Evolutionary conservation across 2,888 invertebrate genomes (phyloP), one percentile per base, ranked within the genome.

Genomic region (Drosophila colorata): DNA sequence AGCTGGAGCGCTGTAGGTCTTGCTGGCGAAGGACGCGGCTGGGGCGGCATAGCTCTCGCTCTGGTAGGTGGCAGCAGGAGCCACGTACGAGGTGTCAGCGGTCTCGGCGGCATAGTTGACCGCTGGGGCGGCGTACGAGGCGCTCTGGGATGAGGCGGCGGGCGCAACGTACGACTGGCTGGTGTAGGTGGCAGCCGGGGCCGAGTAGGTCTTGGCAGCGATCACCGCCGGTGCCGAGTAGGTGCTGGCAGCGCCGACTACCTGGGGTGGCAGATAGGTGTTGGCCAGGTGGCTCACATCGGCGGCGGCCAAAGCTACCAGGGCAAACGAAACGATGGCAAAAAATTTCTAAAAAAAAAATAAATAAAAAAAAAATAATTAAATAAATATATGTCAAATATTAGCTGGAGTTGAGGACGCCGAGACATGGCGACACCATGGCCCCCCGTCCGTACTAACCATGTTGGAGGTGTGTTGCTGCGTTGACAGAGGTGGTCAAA

Each of bases 251-350:
- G 69, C 78, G 5, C 66, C 72, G 0, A 20, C 68, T 0, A 63
- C 41, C 13, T 38, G 58, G 1, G 86, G 86, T 14, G 86, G 83
- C 73, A 89, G 65, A 40, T 87, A 83, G 40, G 72, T 79, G 53
- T 79, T 73, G 69, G 56, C 51, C 74, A 80, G 43, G 52, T 87
- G 80, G 72, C 80, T 84, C 11, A 88, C 87, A 84, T 86, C 86
- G 31, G 74, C 86, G 47, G 77, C 65, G 51, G 70, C 77, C 49
- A 88, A 16, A 1, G 88, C 77, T 67, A 88, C 43, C 5, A 88
- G 69, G 67, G 86, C 83, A 13, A 84, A 59, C 13, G 77, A 73
- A 48, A 89, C 57, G 56, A 78, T 49, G 52, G 67, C 76, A 38
- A 88, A 74, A 60, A 80, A 57, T 77, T 87, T 63, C 88, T 61